Base-by-base conservation (phyloP, 2,797 vertebrate genomes). In the Garrulus glandarius region DNA sequence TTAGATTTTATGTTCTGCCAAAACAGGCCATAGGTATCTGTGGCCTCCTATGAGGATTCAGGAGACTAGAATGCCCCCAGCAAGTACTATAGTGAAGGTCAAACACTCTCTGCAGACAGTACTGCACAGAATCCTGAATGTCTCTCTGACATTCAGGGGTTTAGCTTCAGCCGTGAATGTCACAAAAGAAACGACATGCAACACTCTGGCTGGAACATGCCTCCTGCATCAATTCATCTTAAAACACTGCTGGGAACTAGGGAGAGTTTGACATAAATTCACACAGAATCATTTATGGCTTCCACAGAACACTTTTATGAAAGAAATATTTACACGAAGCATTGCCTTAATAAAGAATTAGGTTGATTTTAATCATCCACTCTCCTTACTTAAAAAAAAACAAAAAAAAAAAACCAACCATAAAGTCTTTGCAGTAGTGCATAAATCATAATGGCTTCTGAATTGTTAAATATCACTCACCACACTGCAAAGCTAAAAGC, bases 61-160 rank as follows among this genome's bases (percentile, higher is more conserved):
- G 49, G 56, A 92, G 83, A 94, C 39, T 65, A 67, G 63, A 84
- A 84, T 67, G 94, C 91, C 94, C 94, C 95, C 74, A 97, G 96
- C 94, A 96, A 96, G 72, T 69, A 63, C 47, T 3, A 3, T 2
- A 56, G 49, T 86, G 94, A 97, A 96, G 95, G 95, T 95, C 92
- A 96, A 94, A 89, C 20, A 50, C 24, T 88, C 95, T 96, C 95
- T 88, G 77, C 52, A 91, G 96, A 84, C 76, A 64, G 22, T 39
- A 69, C 44, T 53, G 36, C 23, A 72, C 19, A 52, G 59, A 93
- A 93, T 90, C 79, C 69, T 90, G 94, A 96, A 94, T 92, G 84
- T 93, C 91, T 92, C 63, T 68, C 69, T 96, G 92, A 92, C 91
- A 94, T 96, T 96, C 95, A 88, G 65, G 37, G 87, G 36, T 94